Evolutionary conservation across 2,797 vertebrate genomes (phyloP).

Genomic region (Selene dorsalis): DNA sequence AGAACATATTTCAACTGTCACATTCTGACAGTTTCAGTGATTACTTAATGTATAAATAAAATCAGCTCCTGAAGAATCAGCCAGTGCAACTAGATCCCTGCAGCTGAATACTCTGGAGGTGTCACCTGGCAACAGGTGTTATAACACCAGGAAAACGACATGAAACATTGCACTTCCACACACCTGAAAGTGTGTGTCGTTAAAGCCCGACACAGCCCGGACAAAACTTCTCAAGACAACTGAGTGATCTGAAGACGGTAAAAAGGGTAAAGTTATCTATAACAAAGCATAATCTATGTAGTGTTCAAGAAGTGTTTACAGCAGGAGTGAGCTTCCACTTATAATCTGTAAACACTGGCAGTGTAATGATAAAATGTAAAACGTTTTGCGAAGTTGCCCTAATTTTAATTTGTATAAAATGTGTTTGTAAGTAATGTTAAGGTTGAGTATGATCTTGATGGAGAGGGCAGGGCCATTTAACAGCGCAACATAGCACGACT

Average conservation of each 20-base stretch:
- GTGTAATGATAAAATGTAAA: not conserved
- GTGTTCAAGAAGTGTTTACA: not conserved
- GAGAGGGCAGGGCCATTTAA: slow-evolving; percentile 20
- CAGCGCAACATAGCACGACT: not conserved
- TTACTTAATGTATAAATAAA: not conserved
- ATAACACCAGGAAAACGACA: slow-evolving; percentile 23
- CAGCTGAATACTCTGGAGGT: slow-evolving; percentile 39
- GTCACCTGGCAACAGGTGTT: slow-evolving; percentile 61
- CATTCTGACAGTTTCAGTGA: not conserved
- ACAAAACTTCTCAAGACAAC: not conserved
- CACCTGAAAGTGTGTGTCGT: not conserved
- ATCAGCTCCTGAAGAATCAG: not conserved
- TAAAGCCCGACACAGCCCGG: not conserved
- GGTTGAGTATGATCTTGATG: not conserved
- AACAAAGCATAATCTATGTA: not conserved
- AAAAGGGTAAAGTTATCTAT: slow-evolving; percentile 15
- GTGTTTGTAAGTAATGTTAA: not conserved
- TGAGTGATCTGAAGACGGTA: not conserved
- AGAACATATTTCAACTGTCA: not conserved
- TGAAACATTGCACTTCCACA: slow-evolving; percentile 21
- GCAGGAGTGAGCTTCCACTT: not conserved
- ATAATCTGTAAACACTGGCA: not conserved
- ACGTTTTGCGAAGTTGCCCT: too few relatives aligned
- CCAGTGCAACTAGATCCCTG: slow-evolving; percentile 55
- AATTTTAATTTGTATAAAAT: not conserved